Conservation (phyloP, 2,797 vertebrate species). For the Enoplosus armatus region DNA sequence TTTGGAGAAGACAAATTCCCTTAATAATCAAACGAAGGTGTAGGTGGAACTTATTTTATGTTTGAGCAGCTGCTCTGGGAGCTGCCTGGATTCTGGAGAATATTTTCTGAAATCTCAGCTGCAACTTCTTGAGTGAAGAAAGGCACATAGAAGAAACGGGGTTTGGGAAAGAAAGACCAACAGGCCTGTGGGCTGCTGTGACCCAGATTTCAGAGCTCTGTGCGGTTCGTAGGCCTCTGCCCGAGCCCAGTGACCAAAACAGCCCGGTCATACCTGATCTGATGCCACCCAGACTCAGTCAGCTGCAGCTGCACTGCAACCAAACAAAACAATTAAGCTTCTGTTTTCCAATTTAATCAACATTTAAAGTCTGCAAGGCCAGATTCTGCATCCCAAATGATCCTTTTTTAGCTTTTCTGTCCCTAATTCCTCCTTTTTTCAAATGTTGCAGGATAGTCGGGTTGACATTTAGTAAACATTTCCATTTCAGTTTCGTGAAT, state of each 20-base stretch:
- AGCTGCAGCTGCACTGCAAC: background rate
- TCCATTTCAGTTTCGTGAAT: background rate
- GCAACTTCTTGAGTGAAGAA: slow-evolving; percentile 30
- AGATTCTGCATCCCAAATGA: background rate
- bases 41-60: slow-evolving; percentile 31
- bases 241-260: slow-evolving; percentile 45
- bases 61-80: slow-evolving; percentile 64
- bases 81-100: background rate
- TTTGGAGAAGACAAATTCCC: slow-evolving; percentile 13
- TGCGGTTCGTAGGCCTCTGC: slow-evolving; percentile 39
- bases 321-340: background rate
- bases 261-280: slow-evolving; percentile 18
- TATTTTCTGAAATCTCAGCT: slow-evolving; percentile 34
- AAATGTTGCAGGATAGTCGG: background rate
- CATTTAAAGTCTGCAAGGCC: background rate
- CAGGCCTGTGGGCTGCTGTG: slow-evolving; percentile 62
- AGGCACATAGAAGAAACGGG: slow-evolving; percentile 24
- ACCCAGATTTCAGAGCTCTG: slow-evolving; percentile 70
- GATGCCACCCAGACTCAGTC: slow-evolving; percentile 17
- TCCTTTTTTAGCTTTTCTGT: background rate
- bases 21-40: slow-evolving; percentile 42
- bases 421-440: background rate
- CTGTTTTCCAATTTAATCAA: background rate
- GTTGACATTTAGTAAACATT: background rate
- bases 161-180: slow-evolving; percentile 27